Evolutionary conservation across 2,113 vertebrate species (phyloP).

Genomic region (Mustelus asterias): DNA sequence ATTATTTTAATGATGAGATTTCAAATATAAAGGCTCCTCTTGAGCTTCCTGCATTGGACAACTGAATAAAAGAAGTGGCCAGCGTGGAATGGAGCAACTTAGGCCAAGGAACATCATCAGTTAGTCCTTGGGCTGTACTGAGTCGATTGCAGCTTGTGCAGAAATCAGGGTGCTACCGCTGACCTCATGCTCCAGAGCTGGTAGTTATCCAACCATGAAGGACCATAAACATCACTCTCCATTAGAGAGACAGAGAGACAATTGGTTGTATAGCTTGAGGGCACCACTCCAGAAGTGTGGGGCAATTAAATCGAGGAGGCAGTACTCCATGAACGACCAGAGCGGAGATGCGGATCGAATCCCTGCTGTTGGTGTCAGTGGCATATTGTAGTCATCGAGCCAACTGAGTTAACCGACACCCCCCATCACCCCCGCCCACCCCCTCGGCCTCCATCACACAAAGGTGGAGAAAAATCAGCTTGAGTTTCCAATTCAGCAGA

Average conservation of each 20-base stretch:
- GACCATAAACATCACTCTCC: background rate
- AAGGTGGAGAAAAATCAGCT: background rate
- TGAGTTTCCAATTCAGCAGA: background rate
- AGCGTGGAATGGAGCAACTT: background rate
- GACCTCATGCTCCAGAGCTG: background rate
- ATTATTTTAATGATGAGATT: background rate
- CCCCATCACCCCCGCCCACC: too few relatives aligned
- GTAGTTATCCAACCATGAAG: background rate
- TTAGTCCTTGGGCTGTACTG: background rate
- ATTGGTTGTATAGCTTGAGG: background rate
- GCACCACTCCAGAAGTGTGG: background rate
- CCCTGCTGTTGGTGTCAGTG: background rate
- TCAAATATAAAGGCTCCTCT: background rate
- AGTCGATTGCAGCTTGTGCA: background rate
- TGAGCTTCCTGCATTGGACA: background rate
- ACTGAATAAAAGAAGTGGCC: background rate
- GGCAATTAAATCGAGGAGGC: background rate
- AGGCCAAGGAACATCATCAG: background rate
- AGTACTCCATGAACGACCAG: background rate
- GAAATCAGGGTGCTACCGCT: background rate
- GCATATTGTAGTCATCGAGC: background rate
- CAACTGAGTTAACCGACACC: background rate
- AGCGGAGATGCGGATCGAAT: background rate
- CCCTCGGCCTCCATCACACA: too few relatives aligned
- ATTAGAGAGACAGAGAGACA: background rate